Base-by-base conservation (phyloP, 1,140 invertebrate species). In the Amyelois transitella region DNA sequence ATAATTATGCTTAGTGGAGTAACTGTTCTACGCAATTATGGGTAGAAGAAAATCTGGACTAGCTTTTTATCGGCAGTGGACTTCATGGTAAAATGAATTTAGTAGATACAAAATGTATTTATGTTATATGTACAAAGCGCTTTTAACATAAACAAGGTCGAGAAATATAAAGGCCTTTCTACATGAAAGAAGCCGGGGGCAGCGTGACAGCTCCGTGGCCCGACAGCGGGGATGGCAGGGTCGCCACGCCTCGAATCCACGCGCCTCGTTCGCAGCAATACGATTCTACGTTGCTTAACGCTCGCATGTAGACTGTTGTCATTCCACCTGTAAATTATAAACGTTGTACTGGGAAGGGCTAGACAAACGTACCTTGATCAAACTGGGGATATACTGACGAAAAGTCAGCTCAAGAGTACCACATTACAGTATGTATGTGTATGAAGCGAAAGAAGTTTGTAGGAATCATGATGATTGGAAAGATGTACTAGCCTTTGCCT, bases 271-370 rank as follows among this genome's bases (percentile, higher is more conserved):
- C 85, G 51, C 84, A 90, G 62, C 90, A 92, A 58, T 87, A 92
- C 59, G 91, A 92, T 66, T 92, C 91, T 2, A 91, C 90, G 60
- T 88, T 91, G 68, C 82, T 91, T 4, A 92, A 61, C 1, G 91
- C 90, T 52, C 89, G 82, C 91, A 91, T 91, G 66, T 91, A 90
- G 51, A 89, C 86, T 1, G 91, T 92, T 3, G 90, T 92, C 12
- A 92, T 88, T 6, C 91, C 91, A 28, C 91, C 91, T 86, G 58
- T n/a, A 6, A 47, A 43, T 52, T 24, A 47, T 1, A 55, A 18
- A 10, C n/a, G 12, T 8, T 28, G 25, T 28, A 1, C 2, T 28
- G 25, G 25, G 12, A 4, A 12, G 2, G 12, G 12, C 25, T 5
- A 5, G 3, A 28, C 1, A 28, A 28, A 8, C 7, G 12, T 8